Conservation (phyloP, 2,113 vertebrate species). For the Cyprinodon variegatus region DNA sequence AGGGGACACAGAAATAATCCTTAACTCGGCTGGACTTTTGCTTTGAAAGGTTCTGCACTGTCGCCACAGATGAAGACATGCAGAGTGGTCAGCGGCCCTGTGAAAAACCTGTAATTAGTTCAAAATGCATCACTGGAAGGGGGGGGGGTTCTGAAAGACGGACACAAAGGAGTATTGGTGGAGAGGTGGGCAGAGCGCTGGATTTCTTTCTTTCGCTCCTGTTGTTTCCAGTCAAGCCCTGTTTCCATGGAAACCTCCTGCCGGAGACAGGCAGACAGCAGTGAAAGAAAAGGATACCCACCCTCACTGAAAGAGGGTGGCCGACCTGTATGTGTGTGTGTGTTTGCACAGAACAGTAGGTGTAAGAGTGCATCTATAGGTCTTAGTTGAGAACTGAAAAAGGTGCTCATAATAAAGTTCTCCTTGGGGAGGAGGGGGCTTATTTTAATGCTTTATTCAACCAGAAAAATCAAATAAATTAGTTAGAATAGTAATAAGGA, state of each 20-base stretch:
- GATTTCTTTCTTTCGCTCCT: conserved; percentile 81
- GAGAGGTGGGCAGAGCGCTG: conserved; percentile 80
- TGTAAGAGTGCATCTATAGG: conserved; percentile 18
- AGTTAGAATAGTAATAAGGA: neutral
- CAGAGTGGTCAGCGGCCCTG: conserved; percentile 64
- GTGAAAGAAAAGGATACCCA: conserved; percentile 80
- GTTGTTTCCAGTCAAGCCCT: conserved; percentile 85
- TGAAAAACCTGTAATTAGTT: conserved; percentile 75
- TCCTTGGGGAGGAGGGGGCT: no score
- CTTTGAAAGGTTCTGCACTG: conserved; percentile 60
- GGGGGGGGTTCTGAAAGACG: conserved; percentile 66
- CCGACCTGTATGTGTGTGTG: conserved; percentile 71
- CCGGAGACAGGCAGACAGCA: conserved; percentile 79
- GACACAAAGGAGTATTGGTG: conserved; percentile 77
- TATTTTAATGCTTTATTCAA: neutral
- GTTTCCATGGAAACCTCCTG: conserved; percentile 85
- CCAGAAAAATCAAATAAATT: neutral
- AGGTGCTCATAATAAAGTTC: conserved; percentile 26
- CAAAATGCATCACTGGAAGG: conserved; percentile 59
- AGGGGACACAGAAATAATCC: conserved; percentile 42
- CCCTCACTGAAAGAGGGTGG: conserved; percentile 79
- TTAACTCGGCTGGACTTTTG: conserved; percentile 49
- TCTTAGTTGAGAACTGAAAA: conserved; percentile 32
- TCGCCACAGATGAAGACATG: conserved; percentile 48
- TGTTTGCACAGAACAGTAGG: neutral